Evolutionary conservation across 1,140 invertebrate genomes (phyloP).

Genomic region (Dendrolimus punctatus): DNA sequence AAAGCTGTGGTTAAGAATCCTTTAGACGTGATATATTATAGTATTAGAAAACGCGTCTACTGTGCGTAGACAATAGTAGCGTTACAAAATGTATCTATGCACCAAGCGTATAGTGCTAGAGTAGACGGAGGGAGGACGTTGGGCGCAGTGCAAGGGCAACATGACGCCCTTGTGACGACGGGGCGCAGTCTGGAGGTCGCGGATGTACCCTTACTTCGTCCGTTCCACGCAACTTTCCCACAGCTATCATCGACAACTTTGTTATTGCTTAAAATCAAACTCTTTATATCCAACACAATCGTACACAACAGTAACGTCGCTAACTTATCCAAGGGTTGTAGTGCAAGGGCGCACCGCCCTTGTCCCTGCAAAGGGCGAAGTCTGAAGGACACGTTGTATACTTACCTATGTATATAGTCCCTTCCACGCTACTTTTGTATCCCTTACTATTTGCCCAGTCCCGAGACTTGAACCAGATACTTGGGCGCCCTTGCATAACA

Average conservation of each 20-base stretch:
- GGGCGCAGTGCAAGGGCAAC: slow-evolving; percentile 46
- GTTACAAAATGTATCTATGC: slow-evolving; percentile 10
- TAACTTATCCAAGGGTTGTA: slow-evolving; percentile 2
- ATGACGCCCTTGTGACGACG: slow-evolving; percentile 36
- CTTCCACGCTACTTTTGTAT: slow-evolving; percentile 6
- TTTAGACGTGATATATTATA: no score
- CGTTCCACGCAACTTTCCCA: slow-evolving; percentile 24
- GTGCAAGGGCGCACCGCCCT: slow-evolving; percentile 22
- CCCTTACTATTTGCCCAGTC: not conserved
- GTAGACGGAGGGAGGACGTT: slow-evolving; percentile 42
- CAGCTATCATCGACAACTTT: slow-evolving; percentile 16
- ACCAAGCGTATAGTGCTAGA: slow-evolving; percentile 14
- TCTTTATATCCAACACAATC: not conserved
- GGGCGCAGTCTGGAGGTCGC: slow-evolving; percentile 58
- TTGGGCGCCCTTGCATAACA: no score
- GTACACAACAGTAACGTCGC: not conserved
- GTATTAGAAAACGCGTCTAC: not conserved
- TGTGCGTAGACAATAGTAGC: slow-evolving; percentile 3
- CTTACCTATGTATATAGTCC: slow-evolving; percentile 6
- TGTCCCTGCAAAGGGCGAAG: slow-evolving; percentile 7
- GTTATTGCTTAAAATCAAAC: slow-evolving; percentile 4
- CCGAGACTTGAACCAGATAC: no score
- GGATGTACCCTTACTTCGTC: slow-evolving; percentile 43
- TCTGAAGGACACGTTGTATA: slow-evolving; percentile 20
- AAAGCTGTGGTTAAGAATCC: no score